Base-by-base conservation (phyloP, 1,140 invertebrate genomes). In the Probaryconus sp. region DNA sequence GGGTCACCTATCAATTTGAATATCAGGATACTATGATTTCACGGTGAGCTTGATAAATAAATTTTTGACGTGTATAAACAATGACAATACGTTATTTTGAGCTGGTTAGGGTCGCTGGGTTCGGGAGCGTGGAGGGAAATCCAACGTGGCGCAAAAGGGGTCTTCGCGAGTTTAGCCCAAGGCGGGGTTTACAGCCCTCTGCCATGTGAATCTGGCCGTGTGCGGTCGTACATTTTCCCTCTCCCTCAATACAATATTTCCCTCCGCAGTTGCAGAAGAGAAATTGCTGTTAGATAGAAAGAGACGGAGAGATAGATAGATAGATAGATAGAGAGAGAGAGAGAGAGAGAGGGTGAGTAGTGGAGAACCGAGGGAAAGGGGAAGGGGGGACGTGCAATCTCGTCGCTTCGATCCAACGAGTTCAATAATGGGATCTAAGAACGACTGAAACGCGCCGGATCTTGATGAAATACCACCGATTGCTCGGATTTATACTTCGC, bases 181-280 rank as follows among this genome's bases (percentile, higher is more conserved):
- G 78, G 79, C 76, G 74, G 60, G 74, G 64, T 77, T 81, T 81
- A 77, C 76, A 81, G 74, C 78, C 78, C 74, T 81, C 58, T 71
- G n/a, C n/a, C n/a, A 71, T 78, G 76, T 61, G 79, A 79, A 81
- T 81, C 78, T 78, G 76, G 77, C 63, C 72, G 69, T 72, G 77
- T 77, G 65, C 72, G 45, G n/a, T 37, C 16, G 58, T 50, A 51
- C 48, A 10, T 47, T 60, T 47, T 26, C 7, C 38, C 38, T 64
- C 55, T 61, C 45, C 28, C 53, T 61, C 31, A 16, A 1, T 21
- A 16, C 10, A 3, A 24, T 2, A 30, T 9, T 35, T 17, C 42
- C 20, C 31, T 45, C 31, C 24, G 16, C 9, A 2, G 21, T 4
- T 3, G 13, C 11, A 14, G 2, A 10, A 2, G 33, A 35, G 33